Percentiles rank a stretch among this genome's conserved stretches.
These are phyloP conservation scores for Poeciliopsis infans DNA, from an alignment of 2,797 vertebrate species.

Conservation along the genomic window DNA sequence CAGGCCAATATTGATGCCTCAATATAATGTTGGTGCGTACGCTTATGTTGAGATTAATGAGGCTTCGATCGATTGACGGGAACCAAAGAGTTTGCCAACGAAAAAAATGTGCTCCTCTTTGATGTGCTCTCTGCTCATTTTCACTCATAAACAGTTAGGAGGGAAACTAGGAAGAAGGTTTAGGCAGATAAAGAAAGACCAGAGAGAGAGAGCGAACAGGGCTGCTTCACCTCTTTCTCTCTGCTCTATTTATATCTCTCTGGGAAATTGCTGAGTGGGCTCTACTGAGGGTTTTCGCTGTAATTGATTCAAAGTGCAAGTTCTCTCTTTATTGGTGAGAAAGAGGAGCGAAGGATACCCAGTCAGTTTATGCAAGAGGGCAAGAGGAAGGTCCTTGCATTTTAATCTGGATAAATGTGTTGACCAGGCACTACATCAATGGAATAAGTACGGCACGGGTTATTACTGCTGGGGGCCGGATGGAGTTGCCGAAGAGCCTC, in stretches of 20 bases:
- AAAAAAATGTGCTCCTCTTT: conserved; percentile 24
- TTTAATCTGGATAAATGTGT: conserved; percentile 36
- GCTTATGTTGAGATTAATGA: conserved; percentile 24
- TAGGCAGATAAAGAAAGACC: conserved; percentile 36
- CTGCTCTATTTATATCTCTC: conserved; percentile 78
- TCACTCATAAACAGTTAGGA: conserved; percentile 1
- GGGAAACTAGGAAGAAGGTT: conserved; percentile 7
- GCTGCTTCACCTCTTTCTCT: conserved; percentile 55
- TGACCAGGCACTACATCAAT: conserved; percentile 41
- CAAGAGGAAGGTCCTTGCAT: conserved; percentile 30
- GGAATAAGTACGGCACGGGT: conserved; percentile 41
- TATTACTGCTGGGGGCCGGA: conserved; percentile 7
- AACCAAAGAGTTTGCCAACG: conserved; percentile 33
- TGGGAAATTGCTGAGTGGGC: conserved; percentile 79
- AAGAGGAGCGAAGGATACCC: conserved; percentile 62
- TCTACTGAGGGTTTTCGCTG: conserved; percentile 72
- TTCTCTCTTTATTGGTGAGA: conserved; percentile 73
- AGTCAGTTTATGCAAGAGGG: conserved; percentile 34
- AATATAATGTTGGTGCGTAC: conserved; percentile 19
- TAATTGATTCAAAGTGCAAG: conserved; percentile 80
- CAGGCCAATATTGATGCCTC: conserved; percentile 24
- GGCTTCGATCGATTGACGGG: conserved; percentile 33
- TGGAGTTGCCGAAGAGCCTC: conserved; percentile 26
- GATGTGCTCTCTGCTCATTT: not conserved
- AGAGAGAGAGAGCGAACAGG: conserved; percentile 35